These are phyloP conservation scores for Marmota monax DNA, from an alignment of 2,113 vertebrate species.

Conservation along the genomic window DNA sequence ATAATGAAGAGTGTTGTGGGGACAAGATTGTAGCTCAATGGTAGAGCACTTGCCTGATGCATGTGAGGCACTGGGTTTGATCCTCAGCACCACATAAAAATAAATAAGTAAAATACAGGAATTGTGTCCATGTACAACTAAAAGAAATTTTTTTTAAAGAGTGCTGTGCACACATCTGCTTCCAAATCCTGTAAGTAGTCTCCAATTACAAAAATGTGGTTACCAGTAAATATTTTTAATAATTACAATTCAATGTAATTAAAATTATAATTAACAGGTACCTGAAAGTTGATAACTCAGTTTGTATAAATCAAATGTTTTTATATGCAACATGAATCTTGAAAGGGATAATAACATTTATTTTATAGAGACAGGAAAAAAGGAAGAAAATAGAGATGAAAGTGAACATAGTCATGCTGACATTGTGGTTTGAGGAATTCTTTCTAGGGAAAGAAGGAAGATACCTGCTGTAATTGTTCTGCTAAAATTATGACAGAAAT, in stretches of 20 bases:
- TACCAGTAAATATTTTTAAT: conserved; percentile 15
- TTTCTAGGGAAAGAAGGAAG: not conserved
- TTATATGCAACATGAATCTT: not conserved
- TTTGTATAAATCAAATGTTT: conserved; percentile 44
- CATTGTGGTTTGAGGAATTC: not conserved
- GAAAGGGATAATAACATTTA: not conserved
- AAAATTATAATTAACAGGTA: conserved; percentile 39
- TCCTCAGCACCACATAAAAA: too few relatives aligned
- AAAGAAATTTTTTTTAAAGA: not conserved
- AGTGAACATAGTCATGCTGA: not conserved
- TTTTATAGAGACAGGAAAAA: not conserved
- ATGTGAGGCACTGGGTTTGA: too few relatives aligned
- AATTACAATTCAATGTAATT: not conserved
- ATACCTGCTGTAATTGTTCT: not conserved
- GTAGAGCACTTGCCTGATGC: too few relatives aligned
- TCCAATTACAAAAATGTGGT: not conserved
- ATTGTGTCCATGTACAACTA: not conserved
- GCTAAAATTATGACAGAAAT: not conserved
- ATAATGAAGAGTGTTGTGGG: not conserved
- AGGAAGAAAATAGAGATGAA: not conserved
- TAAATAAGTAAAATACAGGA: not conserved
- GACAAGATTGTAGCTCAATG: too few relatives aligned
- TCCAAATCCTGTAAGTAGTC: not conserved
- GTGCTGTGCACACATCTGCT: not conserved
- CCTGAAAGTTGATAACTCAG: not conserved